Evolutionary conservation across 2,797 vertebrate species (phyloP), one percentile per base, ranked within the genome.

Genomic region (Brachymystax lenok): DNA sequence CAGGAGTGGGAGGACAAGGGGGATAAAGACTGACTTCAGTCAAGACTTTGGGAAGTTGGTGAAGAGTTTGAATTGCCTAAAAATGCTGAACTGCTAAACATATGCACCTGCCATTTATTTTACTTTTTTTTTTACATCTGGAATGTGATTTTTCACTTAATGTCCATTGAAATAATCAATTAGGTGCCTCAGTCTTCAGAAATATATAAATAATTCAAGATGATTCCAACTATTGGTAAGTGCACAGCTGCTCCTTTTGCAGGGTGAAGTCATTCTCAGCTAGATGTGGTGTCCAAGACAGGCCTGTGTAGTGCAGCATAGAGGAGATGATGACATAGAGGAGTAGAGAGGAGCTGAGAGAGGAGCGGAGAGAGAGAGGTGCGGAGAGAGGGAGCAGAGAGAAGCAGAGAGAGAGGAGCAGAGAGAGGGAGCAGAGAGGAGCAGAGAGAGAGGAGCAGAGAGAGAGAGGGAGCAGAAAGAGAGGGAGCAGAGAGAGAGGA

Each of bases 41-140:
- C 28, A 46, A 46, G 40, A 46, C 40, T 67, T 24, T 24, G 2
- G 14, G 64, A 6, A 33, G 24, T 67, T 67, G 27, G 64, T 67
- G 73, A 69, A 40, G 76, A 82, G 74, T 66, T 78, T 33, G 74
- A 86, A 81, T 82, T 82, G 83, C 83, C 77, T 13, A 79, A 80
- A 56, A 63, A 70, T 27, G 56, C 35, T 63, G 5, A 28, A 56
- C 52, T 56, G 17, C 17, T n/a, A 87, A 83, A 81, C 64, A 74
- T 63, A 79, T 78, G 63, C 52, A 50, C 73, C 33, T 8, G 1
- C 16, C 30, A 35, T 40, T 40, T 40, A 0, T 40, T 0, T 40
- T 40, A 2, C 12, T 0, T 3, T 1, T 40, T 40, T 6, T 33
- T 10, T 69, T 8, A 70, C 64, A 73, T 83, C 59, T 73, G 78